A percentile compares a stretch with the other conserved stretches of the same genome.
phyloP scores from a whole-genome alignment of 2,797 vertebrate genomes.

The Pogoniulus pusillus region DNA sequence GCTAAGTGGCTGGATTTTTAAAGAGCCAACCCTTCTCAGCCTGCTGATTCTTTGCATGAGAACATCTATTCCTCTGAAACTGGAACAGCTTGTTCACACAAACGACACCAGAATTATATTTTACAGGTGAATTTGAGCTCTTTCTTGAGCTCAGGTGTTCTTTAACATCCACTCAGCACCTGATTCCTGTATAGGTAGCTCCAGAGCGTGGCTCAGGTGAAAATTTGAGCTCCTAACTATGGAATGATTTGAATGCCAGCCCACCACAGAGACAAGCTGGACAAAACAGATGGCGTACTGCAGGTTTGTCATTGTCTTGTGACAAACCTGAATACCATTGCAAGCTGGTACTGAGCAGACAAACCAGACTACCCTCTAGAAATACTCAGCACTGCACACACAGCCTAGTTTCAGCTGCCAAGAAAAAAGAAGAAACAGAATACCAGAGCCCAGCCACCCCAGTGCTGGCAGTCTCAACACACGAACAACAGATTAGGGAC shows the following conservation, averaged over 20 bases:
- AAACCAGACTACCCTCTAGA: neutral
- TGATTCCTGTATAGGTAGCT: neutral
- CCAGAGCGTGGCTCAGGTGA: neutral
- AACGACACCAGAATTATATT: neutral
- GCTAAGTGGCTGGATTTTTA: neutral
- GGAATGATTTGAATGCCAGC: neutral
- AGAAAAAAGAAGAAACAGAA: neutral
- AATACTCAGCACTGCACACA: neutral
- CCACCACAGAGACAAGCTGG: rapidly evolving
- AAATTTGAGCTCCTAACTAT: neutral
- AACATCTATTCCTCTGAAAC: neutral
- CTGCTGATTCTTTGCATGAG: neutral
- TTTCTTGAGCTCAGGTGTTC: neutral
- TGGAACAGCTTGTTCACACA: neutral
- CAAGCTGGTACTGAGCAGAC: neutral
- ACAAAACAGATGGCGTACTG: neutral
- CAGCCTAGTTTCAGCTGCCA: neutral
- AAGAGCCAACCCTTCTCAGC: neutral
- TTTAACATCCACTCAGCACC: neutral
- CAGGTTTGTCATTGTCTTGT: neutral
- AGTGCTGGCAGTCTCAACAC: neutral
- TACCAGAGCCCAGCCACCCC: neutral
- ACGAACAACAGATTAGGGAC: neutral
- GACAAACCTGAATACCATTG: neutral
- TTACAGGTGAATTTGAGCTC: neutral